A percentile compares a stretch with the other conserved stretches of the same genome.
Evolutionary conservation across 1,140 invertebrate species (phyloP).

Genomic region (Bombus waltoni): DNA sequence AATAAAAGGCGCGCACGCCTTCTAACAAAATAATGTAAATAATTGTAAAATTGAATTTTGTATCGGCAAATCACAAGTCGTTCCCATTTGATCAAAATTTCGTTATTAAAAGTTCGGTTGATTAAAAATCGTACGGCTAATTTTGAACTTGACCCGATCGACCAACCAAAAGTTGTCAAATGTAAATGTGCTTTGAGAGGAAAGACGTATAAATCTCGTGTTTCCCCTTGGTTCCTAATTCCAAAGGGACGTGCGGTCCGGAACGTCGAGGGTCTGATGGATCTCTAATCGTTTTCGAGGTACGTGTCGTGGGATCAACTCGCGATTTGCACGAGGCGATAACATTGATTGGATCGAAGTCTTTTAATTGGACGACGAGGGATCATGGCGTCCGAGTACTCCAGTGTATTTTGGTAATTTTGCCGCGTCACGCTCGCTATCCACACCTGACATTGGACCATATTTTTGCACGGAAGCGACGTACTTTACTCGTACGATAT

Average conservation of each 20-base stretch:
- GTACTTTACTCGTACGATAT: background rate
- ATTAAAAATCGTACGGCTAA: too few species aligned
- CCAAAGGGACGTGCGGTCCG: background rate
- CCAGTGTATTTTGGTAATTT: background rate
- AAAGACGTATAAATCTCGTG: too few species aligned
- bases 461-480: background rate
- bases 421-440: background rate
- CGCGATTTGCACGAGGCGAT: background rate
- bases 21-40: too few species aligned
- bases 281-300: constrained; percentile 25
- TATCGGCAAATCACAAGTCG: too few species aligned
- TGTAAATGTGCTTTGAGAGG: too few species aligned
- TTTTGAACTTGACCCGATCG: too few species aligned
- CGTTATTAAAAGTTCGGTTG: too few species aligned
- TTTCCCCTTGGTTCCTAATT: background rate
- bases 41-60: too few species aligned
- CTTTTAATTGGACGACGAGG: constrained; percentile 6
- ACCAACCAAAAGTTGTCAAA: too few species aligned
- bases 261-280: constrained; percentile 38
- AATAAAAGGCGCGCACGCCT: too few species aligned
- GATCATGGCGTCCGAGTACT: too few species aligned
- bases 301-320: background rate
- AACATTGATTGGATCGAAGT: constrained; percentile 20
- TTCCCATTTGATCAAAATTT: too few species aligned
- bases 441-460: background rate